Evolutionary conservation across 2,888 invertebrate species (phyloP).

Genomic region (Acanthosoma haemorrhoidale): DNA sequence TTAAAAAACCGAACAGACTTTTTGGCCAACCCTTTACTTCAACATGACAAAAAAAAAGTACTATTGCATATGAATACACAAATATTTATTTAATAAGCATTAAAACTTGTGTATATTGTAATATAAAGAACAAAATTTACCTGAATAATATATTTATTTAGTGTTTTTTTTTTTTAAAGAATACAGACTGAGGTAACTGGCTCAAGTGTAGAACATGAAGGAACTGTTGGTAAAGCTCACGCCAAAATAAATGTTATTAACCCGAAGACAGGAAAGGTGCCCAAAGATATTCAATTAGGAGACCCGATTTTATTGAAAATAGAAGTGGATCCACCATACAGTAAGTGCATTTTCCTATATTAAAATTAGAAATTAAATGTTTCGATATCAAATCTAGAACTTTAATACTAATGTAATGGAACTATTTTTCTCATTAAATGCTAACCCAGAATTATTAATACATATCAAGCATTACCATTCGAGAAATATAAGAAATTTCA

Average conservation of each 20-base stretch:
- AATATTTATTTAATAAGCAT: too few species aligned
- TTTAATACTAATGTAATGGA: not conserved
- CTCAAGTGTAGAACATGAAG: conserved; percentile 11
- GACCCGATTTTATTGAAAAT: conserved; percentile 61
- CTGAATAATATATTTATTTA: too few species aligned
- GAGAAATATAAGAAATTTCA: too few species aligned
- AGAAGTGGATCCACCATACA: conserved; percentile 53
- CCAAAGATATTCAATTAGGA: conserved; percentile 49
- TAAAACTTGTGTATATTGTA: too few species aligned
- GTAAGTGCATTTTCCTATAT: conserved; percentile 48
- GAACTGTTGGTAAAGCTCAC: conserved; percentile 39
- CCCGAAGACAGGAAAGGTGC: conserved; percentile 45
- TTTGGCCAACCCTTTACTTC: too few species aligned
- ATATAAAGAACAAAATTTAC: too few species aligned
- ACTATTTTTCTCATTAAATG: not conserved
- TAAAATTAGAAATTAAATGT: too few species aligned
- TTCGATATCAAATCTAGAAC: too few species aligned
- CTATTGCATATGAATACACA: too few species aligned
- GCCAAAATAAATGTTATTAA: conserved; percentile 46
- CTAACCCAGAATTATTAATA: not conserved
- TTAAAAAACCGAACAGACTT: too few species aligned
- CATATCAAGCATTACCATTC: too few species aligned
- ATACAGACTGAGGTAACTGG: conserved; percentile 36
- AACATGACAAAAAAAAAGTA: too few species aligned
- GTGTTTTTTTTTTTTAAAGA: conserved; percentile 9